phyloP scores from a whole-genome alignment of 2,888 invertebrate genomes.

The Chrysolina oricalcia region DNA sequence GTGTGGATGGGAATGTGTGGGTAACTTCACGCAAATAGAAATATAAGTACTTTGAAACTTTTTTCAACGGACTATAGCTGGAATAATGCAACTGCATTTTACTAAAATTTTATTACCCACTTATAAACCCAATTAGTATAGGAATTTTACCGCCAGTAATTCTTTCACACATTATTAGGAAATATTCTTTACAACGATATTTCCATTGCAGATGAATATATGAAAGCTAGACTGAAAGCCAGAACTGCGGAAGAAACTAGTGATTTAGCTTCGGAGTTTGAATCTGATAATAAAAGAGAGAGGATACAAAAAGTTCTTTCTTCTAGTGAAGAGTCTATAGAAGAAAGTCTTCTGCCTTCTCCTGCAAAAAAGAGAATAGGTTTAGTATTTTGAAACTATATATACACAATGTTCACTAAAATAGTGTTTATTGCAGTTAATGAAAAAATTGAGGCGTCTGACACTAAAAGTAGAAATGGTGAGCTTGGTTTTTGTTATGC shows the following conservation, averaged over 20 bases:
- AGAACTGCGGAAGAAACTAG: slow-evolving; percentile 41
- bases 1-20: no score
- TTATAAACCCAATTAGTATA: no score
- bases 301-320: slow-evolving; percentile 38
- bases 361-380: slow-evolving; percentile 13
- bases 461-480: slow-evolving; percentile 19
- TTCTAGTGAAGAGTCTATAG: slow-evolving; percentile 37
- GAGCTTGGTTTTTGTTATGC: slow-evolving; percentile 24
- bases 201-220: no score
- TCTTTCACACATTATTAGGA: no score
- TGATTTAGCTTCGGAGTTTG: slow-evolving; percentile 29
- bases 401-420: slow-evolving; percentile 10
- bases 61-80: no score
- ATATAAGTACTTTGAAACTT: no score
- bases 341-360: slow-evolving; percentile 24
- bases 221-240: no score
- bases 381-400: slow-evolving; percentile 9
- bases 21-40: no score
- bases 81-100: no score
- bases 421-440: slow-evolving; percentile 28
- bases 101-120: no score
- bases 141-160: no score
- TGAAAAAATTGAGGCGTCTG: slow-evolving; percentile 12
- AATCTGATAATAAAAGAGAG: slow-evolving; percentile 28
- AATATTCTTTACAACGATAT: no score